Evolutionary conservation across 2,113 vertebrate genomes (phyloP).

Genomic region (Dinomys branickii): DNA sequence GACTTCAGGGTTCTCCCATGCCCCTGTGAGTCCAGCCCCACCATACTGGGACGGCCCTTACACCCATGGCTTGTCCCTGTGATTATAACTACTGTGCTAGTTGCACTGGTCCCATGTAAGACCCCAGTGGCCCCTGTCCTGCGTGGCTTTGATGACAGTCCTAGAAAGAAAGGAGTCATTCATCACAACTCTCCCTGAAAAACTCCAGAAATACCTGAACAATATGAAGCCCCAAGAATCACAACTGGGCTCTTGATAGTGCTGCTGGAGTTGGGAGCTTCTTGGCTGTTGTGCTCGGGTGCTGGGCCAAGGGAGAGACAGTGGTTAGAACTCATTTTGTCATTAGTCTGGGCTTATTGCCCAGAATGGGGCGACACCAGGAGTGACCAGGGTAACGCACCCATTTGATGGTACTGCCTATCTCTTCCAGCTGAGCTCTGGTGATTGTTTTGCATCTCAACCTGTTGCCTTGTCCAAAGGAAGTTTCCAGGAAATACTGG

Average conservation of each 20-base stretch:
- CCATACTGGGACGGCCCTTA: background rate
- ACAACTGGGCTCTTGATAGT: background rate
- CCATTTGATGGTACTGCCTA: background rate
- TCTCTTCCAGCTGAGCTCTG: background rate
- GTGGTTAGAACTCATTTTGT: background rate
- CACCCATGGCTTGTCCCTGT: background rate
- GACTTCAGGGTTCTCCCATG: background rate
- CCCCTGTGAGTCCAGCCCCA: background rate
- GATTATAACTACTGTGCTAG: background rate
- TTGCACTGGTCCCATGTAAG: background rate
- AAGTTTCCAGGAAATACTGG: background rate
- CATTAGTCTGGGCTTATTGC: background rate
- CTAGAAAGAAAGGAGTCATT: constrained; percentile 33
- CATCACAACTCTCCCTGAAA: background rate
- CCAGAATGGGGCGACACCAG: background rate
- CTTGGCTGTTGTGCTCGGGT: background rate
- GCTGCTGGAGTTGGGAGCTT: background rate
- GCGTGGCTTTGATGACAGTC: background rate
- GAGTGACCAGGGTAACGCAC: background rate
- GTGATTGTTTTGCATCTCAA: background rate
- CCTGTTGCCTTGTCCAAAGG: background rate
- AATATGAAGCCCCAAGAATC: background rate
- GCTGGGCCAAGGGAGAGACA: background rate
- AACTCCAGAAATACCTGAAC: background rate
- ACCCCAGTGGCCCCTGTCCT: background rate